phyloP scores from a whole-genome alignment of 2,113 vertebrate genomes.

The Onychorhynchus coronatus region DNA sequence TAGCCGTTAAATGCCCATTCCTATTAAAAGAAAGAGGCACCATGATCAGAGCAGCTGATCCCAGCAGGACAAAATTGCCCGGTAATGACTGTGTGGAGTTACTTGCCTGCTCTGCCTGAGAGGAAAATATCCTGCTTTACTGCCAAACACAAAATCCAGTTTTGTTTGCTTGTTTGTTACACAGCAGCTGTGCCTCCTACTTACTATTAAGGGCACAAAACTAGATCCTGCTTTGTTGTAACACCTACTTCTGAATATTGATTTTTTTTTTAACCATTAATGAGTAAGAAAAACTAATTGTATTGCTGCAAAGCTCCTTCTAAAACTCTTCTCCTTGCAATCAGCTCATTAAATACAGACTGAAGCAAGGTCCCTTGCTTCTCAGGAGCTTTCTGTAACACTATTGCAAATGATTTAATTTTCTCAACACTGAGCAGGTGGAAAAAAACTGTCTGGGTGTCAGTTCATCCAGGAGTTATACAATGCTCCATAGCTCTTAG shows the following conservation, averaged over 20 bases:
- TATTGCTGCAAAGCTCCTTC: neutral
- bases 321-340: neutral
- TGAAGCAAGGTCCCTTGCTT: neutral
- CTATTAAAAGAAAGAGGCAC: fast-evolving
- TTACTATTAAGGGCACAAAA: neutral
- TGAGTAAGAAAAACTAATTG: neutral
- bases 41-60: neutral
- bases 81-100: fast-evolving
- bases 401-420: neutral
- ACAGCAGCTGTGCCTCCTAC: neutral
- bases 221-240: neutral
- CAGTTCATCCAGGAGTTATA: neutral
- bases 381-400: neutral
- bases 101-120: neutral
- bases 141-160: neutral
- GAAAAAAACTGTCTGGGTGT: neutral
- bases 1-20: neutral
- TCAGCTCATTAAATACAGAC: neutral
- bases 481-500: neutral
- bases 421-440: neutral
- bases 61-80: neutral
- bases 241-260: neutral
- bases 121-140: neutral
- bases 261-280: neutral
- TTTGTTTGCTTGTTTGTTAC: neutral